Percentiles rank a stretch among this genome's conserved stretches.
Evolutionary conservation across 2,113 vertebrate genomes (phyloP).

Genomic region (Pachyramphus minor): DNA sequence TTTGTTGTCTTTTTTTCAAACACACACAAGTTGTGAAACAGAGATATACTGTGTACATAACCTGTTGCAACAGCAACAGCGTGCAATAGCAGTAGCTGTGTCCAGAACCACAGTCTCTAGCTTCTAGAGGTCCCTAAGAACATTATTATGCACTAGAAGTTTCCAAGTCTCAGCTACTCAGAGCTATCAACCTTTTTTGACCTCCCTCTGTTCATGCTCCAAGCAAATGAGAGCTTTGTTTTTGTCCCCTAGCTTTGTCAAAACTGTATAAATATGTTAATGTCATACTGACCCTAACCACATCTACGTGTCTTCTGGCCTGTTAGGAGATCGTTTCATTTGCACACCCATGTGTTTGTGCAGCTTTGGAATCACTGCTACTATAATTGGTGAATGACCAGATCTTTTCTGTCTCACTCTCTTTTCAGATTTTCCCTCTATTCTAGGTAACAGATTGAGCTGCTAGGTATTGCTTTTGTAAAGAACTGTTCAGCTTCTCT

Average conservation of each 20-base stretch:
- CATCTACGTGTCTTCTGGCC: not conserved
- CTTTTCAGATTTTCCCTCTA: not conserved
- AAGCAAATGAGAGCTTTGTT: not conserved
- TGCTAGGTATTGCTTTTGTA: not conserved
- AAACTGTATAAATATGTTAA: not conserved
- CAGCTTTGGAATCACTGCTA: not conserved
- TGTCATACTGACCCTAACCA: not conserved
- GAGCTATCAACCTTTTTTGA: not conserved
- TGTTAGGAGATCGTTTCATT: not conserved
- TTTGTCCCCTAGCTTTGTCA: not conserved
- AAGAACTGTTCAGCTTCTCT: not conserved
- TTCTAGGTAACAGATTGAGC: not conserved
- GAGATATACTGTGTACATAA: not conserved
- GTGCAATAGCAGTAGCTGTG: not conserved
- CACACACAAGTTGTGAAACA: not conserved
- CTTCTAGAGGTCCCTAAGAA: not conserved
- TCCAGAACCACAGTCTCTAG: not conserved
- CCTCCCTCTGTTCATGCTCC: not conserved
- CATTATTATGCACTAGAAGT: not conserved
- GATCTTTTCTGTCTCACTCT: not conserved
- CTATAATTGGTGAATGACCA: not conserved
- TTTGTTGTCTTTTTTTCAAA: not conserved
- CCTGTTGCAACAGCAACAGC: not conserved
- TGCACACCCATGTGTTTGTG: fast-evolving
- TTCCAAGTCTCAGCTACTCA: not conserved